Evolutionary conservation across 2,113 vertebrate species (phyloP).

Genomic region (Hippocampus zosterae): DNA sequence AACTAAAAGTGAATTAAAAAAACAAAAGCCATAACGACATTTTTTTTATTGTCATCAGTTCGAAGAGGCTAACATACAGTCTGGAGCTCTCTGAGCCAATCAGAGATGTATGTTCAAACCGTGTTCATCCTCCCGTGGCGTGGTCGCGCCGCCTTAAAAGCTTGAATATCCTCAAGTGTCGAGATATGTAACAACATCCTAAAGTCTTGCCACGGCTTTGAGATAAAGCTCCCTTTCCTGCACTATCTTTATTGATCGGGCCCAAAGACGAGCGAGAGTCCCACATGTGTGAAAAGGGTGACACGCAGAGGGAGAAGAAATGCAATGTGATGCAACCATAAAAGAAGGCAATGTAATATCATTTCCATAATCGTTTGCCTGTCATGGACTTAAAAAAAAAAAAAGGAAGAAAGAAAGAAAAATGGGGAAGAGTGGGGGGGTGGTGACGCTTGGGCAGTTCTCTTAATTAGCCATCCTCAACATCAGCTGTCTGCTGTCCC

Average conservation of each 20-base stretch:
- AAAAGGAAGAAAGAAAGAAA: not conserved
- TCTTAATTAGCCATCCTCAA: slow-evolving; percentile 69
- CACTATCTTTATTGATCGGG: slow-evolving; percentile 68
- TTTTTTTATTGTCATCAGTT: slow-evolving; percentile 1
- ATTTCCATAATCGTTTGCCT: slow-evolving; percentile 73
- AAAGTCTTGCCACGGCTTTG: slow-evolving; percentile 51
- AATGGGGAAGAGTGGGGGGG: not conserved
- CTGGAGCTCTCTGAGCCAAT: not conserved
- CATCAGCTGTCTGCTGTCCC: slow-evolving; percentile 64
- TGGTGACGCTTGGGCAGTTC: slow-evolving; percentile 69
- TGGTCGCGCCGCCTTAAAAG: slow-evolving; percentile 50
- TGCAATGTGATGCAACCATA: slow-evolving; percentile 78
- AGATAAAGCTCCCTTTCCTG: slow-evolving; percentile 54
- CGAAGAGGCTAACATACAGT: not conserved
- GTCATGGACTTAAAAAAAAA: slow-evolving; percentile 56
- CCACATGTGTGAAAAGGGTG: slow-evolving; percentile 57
- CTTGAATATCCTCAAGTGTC: slow-evolving; percentile 52
- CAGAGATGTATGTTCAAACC: not conserved
- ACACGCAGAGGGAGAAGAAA: slow-evolving; percentile 49
- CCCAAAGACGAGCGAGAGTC: slow-evolving; percentile 57
- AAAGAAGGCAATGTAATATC: slow-evolving; percentile 72
- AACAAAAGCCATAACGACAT: too few relatives aligned
- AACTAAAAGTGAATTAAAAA: too few relatives aligned
- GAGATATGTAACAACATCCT: slow-evolving; percentile 62
- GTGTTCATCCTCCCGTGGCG: slow-evolving; percentile 56